phyloP scores from a whole-genome alignment of 2,113 vertebrate species.

The Aldabrachelys gigantea region DNA sequence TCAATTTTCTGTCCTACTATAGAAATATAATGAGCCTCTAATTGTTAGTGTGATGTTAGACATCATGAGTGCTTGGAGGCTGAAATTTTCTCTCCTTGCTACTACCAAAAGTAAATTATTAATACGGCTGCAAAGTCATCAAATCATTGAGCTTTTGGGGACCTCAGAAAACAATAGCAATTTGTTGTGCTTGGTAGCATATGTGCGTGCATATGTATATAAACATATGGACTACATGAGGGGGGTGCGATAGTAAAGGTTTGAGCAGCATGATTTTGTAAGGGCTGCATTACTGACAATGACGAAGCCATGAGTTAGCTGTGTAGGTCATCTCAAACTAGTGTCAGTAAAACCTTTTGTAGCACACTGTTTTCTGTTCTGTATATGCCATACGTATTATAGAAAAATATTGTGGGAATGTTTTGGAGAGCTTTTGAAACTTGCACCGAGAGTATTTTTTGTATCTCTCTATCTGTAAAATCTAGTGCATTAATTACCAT shows the following conservation, averaged over 20 bases:
- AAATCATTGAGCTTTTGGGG: neutral
- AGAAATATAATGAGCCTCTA: neutral
- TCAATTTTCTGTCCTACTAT: neutral
- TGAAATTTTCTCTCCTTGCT: neutral
- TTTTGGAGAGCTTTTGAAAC: neutral
- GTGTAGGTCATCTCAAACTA: rapidly evolving
- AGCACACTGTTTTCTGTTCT: rapidly evolving
- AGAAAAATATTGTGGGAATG: neutral
- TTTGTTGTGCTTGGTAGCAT: neutral
- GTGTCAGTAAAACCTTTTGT: neutral
- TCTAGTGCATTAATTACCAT: rapidly evolving
- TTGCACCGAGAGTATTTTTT: neutral
- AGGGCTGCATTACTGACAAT: neutral
- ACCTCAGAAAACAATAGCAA: neutral
- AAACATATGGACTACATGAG: neutral
- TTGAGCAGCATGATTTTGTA: neutral
- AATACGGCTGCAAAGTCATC: neutral
- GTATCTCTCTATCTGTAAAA: neutral
- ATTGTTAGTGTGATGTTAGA: neutral
- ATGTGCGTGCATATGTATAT: neutral
- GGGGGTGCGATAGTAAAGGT: neutral
- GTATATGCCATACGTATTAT: neutral
- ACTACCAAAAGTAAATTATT: neutral
- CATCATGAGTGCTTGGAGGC: neutral
- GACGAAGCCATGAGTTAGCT: neutral